Evolutionary conservation across 2,797 vertebrate genomes (phyloP), one percentile per base, ranked within the genome.

Genomic region (Siniperca scherzeri): DNA sequence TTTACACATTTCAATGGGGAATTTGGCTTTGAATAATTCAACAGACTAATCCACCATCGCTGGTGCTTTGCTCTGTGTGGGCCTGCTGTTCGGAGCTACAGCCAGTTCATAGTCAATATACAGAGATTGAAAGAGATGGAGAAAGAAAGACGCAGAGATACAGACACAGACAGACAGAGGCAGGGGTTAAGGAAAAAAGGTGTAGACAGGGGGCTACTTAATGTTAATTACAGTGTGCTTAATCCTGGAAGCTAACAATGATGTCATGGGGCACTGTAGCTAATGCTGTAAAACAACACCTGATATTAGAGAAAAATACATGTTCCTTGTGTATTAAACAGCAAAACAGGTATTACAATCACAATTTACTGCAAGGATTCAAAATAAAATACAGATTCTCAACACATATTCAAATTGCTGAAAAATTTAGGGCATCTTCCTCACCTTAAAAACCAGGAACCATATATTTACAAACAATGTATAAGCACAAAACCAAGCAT

Each of bases 21-120:
- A 95, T 95, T 91, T 81, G 85, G 88, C 80, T 94, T 87, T 96
- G 94, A 95, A 96, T 96, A 93, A 96, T 96, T 96, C 94, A 96
- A 94, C 91, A 89, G 70, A 82, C 92, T 94, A 93, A 95, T 95
- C 94, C 93, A 88, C 92, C 93, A 91, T 95, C 81, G 73, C 89
- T 90, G 82, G 76, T 90, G 93, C 92, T 95, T 94, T 92, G 92
- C 93, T 94, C 92, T 95, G 92, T 93, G 87, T 91, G 85, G 91
- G 90, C 89, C 90, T 87, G 91, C 92, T 93, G 92, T 94, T 96
- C 82, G 44, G 83, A 80, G 89, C 88, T 90, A 76, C 87, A 89
- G 91, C 89, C 92, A 83, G 90, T 89, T 88, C 56, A 1, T 75
- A 88, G 89, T 93, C 88, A 76, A 91, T 89, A 89, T 78, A 81